These are phyloP conservation scores for Anarhynchus alexandrinus DNA, from an alignment of 2,113 vertebrate species.

Conservation along the genomic window DNA sequence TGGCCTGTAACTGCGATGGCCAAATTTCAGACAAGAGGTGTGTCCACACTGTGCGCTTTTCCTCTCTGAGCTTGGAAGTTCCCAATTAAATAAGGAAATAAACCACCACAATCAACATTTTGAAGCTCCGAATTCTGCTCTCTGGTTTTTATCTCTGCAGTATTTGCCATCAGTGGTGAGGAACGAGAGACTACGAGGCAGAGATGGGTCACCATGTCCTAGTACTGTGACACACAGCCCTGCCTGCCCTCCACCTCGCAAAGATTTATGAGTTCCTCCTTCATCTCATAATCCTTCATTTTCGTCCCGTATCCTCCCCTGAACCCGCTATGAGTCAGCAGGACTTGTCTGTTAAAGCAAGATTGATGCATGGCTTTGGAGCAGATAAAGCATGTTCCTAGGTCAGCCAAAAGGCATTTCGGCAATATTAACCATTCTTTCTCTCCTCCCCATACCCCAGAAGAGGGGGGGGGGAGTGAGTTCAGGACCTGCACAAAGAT, in stretches of 20 bases:
- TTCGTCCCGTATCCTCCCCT: not conserved
- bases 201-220: not conserved
- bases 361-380: not conserved
- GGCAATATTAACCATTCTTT: not conserved
- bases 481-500: not conserved
- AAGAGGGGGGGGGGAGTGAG: not conserved
- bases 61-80: not conserved
- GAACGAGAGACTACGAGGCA: fast-evolving
- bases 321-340: not conserved
- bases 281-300: not conserved
- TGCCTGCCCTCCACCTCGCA: not conserved
- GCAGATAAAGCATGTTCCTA: not conserved
- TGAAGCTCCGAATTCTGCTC: not conserved
- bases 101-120: not conserved
- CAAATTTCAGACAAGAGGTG: not conserved
- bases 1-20: not conserved
- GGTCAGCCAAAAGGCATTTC: not conserved
- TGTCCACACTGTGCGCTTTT: not conserved
- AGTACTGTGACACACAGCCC: not conserved
- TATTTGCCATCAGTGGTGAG: not conserved
- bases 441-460: not conserved
- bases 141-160: not conserved
- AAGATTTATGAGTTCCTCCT: not conserved
- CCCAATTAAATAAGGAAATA: not conserved
- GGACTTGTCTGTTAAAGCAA: not conserved